Conservation (phyloP, 2,113 vertebrate species). For the Mirounga angustirostris region DNA sequence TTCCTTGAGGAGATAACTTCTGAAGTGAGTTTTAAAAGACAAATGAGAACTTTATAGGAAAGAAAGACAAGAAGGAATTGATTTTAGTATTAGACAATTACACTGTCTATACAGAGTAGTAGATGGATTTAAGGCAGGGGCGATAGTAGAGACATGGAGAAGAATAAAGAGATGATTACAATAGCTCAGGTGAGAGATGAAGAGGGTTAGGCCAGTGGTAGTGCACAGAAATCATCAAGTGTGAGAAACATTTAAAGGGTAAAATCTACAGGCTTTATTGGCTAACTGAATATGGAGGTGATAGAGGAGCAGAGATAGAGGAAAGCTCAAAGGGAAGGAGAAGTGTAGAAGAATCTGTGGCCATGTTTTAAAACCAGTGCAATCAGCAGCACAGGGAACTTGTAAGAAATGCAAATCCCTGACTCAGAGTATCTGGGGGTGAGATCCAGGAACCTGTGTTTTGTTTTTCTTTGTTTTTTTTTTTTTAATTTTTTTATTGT, state of each 20-base stretch:
- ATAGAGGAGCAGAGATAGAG: not conserved
- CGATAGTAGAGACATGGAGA: not conserved
- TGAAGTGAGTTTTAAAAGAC: slow-evolving; percentile 56
- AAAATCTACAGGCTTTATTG: not conserved
- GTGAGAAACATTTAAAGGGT: not conserved
- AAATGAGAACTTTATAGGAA: not conserved
- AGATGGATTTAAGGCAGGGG: not conserved
- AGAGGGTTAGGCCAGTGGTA: not conserved
- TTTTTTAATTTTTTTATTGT: too few relatives aligned
- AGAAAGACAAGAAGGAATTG: slow-evolving; percentile 3
- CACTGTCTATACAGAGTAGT: not conserved
- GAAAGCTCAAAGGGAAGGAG: not conserved
- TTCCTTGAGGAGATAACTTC: slow-evolving; percentile 23
- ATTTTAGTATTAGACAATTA: not conserved
- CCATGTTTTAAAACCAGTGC: slow-evolving; percentile 22
- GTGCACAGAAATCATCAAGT: not conserved
- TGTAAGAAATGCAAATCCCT: not conserved
- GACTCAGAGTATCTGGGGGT: not conserved
- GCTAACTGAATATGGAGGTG: not conserved
- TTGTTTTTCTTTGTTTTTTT: not conserved
- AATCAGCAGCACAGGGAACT: not conserved
- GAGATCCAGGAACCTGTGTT: not conserved
- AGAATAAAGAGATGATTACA: not conserved
- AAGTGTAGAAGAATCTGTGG: not conserved
- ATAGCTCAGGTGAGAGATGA: not conserved